These are phyloP conservation scores for Eleutherodactylus coqui DNA, from an alignment of 2,797 vertebrate species.

Conservation along the genomic window DNA sequence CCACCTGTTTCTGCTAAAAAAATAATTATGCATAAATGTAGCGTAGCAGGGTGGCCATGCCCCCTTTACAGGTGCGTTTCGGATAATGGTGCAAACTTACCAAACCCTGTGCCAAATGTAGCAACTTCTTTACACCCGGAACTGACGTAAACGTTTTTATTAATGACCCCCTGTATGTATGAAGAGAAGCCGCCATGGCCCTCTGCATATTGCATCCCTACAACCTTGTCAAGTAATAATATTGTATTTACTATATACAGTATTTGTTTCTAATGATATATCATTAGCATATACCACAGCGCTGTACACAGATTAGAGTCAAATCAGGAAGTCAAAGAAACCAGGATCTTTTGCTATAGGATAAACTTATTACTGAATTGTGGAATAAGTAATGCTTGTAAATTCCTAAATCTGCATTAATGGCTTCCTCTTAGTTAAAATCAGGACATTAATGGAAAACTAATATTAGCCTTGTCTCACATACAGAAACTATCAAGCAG, in stretches of 20 bases:
- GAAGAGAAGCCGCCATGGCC: too few species aligned
- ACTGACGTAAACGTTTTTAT: too few species aligned
- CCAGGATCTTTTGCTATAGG: neutral
- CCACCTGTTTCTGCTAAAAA: too few species aligned
- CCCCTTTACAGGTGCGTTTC: too few species aligned
- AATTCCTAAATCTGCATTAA: neutral
- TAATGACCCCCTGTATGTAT: too few species aligned
- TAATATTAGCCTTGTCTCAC: conserved; percentile 20
- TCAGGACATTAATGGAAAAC: conserved; percentile 4
- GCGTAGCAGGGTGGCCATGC: too few species aligned
- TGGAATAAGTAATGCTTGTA: neutral
- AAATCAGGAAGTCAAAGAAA: neutral
- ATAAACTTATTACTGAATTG: neutral
- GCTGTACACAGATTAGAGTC: neutral
- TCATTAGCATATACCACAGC: neutral
- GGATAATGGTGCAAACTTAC: too few species aligned
- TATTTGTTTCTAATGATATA: neutral
- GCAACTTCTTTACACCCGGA: too few species aligned
- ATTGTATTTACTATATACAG: neutral
- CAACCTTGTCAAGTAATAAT: too few species aligned
- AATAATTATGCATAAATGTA: too few species aligned
- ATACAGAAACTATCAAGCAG: conserved; percentile 11
- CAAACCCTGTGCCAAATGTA: too few species aligned
- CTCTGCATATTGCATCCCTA: too few species aligned
- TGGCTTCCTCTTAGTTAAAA: neutral